Conservation (phyloP, 2,113 vertebrate species). For the Chroicocephalus ridibundus region DNA sequence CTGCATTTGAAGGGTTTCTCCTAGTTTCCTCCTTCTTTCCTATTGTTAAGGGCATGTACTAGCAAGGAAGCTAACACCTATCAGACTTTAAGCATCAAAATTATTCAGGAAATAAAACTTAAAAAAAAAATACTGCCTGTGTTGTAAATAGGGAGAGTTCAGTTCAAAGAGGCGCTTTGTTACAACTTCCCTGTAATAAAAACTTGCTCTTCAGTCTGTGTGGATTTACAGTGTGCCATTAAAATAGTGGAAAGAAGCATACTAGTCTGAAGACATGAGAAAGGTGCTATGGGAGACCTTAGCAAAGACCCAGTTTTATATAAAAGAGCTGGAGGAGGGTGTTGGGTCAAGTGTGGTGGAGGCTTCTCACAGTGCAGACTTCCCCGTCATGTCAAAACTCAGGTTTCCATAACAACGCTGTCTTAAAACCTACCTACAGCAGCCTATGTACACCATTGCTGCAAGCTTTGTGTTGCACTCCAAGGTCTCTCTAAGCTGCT, state of each 20-base stretch:
- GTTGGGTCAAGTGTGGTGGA: neutral
- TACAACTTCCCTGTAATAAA: neutral
- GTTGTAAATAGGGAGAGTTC: neutral
- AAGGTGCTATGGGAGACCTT: neutral
- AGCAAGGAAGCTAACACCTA: neutral
- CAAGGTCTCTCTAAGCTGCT: neutral
- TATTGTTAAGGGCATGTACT: neutral
- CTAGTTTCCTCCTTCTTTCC: neutral
- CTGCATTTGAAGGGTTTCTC: neutral
- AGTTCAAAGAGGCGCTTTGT: neutral
- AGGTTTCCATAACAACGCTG: conserved; percentile 9
- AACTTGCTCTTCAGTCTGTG: neutral
- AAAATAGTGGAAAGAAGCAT: neutral
- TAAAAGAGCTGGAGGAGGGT: neutral
- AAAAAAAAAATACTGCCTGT: neutral
- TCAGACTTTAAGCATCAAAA: neutral
- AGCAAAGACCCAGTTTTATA: neutral
- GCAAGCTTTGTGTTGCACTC: neutral
- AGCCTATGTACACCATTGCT: neutral
- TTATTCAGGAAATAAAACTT: neutral
- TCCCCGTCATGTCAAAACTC: neutral
- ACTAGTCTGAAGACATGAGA: neutral
- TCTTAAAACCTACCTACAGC: neutral
- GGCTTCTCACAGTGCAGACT: neutral
- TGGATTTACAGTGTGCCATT: neutral